phyloP scores from a whole-genome alignment of 1,140 invertebrate species.

The Centruroides sculpturatus region DNA sequence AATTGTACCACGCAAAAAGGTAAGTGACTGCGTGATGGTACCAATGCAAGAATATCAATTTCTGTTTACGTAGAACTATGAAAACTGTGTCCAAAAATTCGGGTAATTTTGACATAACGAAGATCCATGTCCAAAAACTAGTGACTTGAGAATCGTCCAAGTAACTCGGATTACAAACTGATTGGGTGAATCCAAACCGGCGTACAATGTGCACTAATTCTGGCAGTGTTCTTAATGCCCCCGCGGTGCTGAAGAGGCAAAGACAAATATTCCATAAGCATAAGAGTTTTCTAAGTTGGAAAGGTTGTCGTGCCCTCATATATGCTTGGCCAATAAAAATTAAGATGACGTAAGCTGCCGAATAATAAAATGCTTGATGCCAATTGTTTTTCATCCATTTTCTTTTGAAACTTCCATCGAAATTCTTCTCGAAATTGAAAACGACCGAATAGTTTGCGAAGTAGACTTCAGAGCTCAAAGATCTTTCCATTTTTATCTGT shows the following conservation, averaged over 20 bases:
- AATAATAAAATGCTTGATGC: slow-evolving; percentile 82
- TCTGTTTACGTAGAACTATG: slow-evolving; percentile 89
- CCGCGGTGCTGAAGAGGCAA: slow-evolving; percentile 89
- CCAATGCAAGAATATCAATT: slow-evolving; percentile 94
- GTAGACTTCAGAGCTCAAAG: no score
- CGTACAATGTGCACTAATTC: slow-evolving; percentile 72
- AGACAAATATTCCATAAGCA: slow-evolving; percentile 82
- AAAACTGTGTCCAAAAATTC: slow-evolving; percentile 94
- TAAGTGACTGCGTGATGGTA: slow-evolving; percentile 54
- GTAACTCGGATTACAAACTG: slow-evolving; percentile 82
- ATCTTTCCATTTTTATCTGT: no score
- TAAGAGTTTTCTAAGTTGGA: slow-evolving; percentile 66
- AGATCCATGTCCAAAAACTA: slow-evolving; percentile 93
- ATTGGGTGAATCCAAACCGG: slow-evolving; percentile 81
- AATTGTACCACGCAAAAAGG: slow-evolving; percentile 94
- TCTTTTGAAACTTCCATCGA: slow-evolving; percentile 67
- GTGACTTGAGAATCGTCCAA: slow-evolving; percentile 73
- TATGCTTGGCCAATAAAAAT: slow-evolving; percentile 79
- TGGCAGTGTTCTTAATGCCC: slow-evolving; percentile 66
- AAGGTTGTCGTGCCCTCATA: slow-evolving; percentile 79
- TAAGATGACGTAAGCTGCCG: slow-evolving; percentile 78
- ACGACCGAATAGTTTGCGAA: slow-evolving; percentile 81
- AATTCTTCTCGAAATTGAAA: slow-evolving; percentile 87
- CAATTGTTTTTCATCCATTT: slow-evolving; percentile 94
- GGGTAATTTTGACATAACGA: slow-evolving; percentile 79